A percentile compares a stretch with the other conserved stretches of the same genome.
phyloP scores from a whole-genome alignment of 2,888 invertebrate species.

The Frankliniella intonsa region DNA sequence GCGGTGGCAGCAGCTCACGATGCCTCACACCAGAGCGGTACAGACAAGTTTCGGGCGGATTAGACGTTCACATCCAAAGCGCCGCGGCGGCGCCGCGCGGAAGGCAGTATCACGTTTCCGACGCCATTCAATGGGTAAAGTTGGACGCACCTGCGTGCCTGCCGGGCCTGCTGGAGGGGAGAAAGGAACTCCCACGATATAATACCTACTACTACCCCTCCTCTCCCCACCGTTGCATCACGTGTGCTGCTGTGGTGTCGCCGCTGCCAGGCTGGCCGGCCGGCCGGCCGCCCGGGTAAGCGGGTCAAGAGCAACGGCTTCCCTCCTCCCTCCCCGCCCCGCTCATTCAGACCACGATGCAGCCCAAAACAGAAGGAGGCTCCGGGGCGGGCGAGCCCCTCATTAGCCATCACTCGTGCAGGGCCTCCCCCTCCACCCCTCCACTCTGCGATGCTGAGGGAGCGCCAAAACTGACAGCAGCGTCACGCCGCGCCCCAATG shows the following conservation, averaged over 20 bases:
- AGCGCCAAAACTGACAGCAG: too few relatives aligned
- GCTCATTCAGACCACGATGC: neutral
- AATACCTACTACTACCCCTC: neutral
- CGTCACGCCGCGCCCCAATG: neutral
- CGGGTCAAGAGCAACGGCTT: constrained; percentile 14
- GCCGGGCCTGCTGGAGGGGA: neutral
- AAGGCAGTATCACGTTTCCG: too few relatives aligned
- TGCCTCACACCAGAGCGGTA: too few relatives aligned
- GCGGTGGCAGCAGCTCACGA: too few relatives aligned
- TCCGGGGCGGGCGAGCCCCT: too few relatives aligned
- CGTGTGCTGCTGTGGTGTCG: constrained; percentile 7
- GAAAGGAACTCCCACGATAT: neutral
- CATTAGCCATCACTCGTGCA: too few relatives aligned
- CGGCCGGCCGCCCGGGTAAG: neutral
- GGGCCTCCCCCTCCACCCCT: neutral
- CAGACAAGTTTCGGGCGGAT: too few relatives aligned
- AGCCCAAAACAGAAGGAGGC: too few relatives aligned
- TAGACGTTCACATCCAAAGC: too few relatives aligned
- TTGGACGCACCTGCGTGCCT: neutral
- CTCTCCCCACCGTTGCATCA: neutral
- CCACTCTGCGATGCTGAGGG: neutral
- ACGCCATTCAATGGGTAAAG: neutral
- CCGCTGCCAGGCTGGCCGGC: neutral
- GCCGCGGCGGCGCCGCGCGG: too few relatives aligned
- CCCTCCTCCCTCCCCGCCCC: neutral